Evolutionary conservation across 2,113 vertebrate genomes (phyloP).

Genomic region (Morone saxatilis): DNA sequence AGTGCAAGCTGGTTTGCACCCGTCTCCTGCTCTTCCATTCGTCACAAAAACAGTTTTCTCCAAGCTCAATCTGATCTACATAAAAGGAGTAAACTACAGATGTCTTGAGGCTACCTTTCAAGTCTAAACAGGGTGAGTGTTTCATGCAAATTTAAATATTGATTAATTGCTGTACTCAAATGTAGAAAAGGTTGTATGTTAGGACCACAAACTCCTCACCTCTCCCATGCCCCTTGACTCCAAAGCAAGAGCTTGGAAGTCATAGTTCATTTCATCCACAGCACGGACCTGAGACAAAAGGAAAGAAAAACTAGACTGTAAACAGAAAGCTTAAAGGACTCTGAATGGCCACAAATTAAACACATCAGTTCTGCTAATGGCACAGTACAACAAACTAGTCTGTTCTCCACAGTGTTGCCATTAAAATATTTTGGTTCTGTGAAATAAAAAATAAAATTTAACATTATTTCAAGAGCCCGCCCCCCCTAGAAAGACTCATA

Average conservation of each 20-base stretch:
- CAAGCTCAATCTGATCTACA: neutral
- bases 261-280: constrained; percentile 99
- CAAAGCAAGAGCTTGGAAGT: constrained; percentile 98
- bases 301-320: neutral
- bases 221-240: constrained; percentile 99
- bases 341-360: neutral
- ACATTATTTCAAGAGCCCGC: neutral
- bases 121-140: neutral
- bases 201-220: constrained; percentile 81
- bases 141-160: neutral
- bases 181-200: neutral
- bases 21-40: neutral
- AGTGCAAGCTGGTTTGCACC: neutral
- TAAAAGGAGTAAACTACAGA: neutral
- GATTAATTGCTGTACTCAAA: neutral
- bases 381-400: neutral
- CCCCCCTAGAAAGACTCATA: too few species aligned
- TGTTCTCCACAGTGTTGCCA: neutral
- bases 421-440: neutral
- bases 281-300: constrained; percentile 87
- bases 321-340: neutral
- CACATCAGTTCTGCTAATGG: neutral
- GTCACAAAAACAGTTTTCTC: neutral
- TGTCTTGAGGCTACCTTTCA: neutral
- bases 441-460: neutral